These are phyloP conservation scores for Alectoris magna DNA, from an alignment of 2,797 vertebrate genomes.

Conservation along the genomic window DNA sequence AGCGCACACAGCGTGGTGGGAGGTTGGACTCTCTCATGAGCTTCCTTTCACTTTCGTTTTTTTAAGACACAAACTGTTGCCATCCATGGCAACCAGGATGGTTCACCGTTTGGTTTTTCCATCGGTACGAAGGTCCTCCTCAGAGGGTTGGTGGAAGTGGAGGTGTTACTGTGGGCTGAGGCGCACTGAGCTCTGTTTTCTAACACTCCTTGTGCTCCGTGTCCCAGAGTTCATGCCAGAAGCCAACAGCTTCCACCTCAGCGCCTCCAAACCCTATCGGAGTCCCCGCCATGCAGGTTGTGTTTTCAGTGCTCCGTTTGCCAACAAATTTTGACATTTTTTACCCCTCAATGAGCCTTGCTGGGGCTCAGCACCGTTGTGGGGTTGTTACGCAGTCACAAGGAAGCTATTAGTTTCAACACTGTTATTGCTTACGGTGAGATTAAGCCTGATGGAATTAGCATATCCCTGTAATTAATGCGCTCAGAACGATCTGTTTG, in stretches of 20 bases:
- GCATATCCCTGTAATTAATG: neutral
- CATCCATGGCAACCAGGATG: neutral
- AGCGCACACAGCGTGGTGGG: neutral
- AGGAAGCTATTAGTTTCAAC: neutral
- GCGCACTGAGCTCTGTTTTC: neutral
- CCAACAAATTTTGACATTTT: neutral
- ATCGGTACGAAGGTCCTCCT: neutral
- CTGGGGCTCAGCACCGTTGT: fast-evolving
- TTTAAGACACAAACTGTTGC: neutral
- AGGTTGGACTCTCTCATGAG: neutral
- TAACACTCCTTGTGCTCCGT: neutral
- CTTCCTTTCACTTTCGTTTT: neutral
- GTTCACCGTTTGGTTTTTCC: neutral
- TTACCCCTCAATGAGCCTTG: neutral
- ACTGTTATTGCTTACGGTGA: neutral
- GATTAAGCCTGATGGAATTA: neutral
- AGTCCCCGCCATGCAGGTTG: no score
- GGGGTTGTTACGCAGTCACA: neutral
- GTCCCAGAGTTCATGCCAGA: no score
- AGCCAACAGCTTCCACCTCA: neutral
- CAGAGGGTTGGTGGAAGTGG: neutral
- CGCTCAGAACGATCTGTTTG: neutral
- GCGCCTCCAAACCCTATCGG: neutral
- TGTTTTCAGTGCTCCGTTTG: neutral
- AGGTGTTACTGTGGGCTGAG: neutral